Percentiles rank a stretch among this genome's conserved stretches.
These are phyloP conservation scores for Callimorpha dominula DNA, from an alignment of 2,888 invertebrate species.

Conservation along the genomic window DNA sequence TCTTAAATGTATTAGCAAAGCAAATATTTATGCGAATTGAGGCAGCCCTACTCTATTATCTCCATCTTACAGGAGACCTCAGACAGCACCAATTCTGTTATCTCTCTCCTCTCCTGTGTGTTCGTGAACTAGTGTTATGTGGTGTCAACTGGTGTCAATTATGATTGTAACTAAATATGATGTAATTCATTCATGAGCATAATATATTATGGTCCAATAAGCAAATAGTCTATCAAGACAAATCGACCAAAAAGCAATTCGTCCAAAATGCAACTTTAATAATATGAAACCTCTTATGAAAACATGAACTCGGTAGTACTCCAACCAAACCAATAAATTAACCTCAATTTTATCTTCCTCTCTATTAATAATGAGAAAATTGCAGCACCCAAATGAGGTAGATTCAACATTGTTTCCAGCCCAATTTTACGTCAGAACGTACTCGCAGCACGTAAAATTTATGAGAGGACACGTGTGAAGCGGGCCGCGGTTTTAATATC, in stretches of 20 bases:
- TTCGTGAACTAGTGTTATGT: too few species aligned
- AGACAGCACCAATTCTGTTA: not conserved
- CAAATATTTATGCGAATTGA: too few species aligned
- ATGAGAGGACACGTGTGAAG: slow-evolving; percentile 68
- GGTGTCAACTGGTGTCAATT: too few species aligned
- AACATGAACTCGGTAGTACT: not conserved
- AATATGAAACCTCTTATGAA: not conserved
- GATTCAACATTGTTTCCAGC: slow-evolving; percentile 46
- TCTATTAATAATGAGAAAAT: slow-evolving; percentile 52
- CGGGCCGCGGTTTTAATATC: slow-evolving; percentile 75
- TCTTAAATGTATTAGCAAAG: too few species aligned
- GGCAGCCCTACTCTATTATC: too few species aligned
- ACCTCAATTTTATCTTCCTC: slow-evolving; percentile 30
- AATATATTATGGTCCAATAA: too few species aligned
- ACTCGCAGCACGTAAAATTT: slow-evolving; percentile 51
- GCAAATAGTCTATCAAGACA: too few species aligned
- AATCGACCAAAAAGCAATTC: too few species aligned
- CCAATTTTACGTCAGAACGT: slow-evolving; percentile 48
- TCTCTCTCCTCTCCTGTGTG: not conserved
- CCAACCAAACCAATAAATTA: slow-evolving; percentile 29
- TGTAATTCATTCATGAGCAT: too few species aligned
- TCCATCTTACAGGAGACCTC: not conserved
- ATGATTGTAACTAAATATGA: too few species aligned
- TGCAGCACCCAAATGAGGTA: slow-evolving; percentile 43
- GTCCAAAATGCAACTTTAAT: not conserved